phyloP scores from a whole-genome alignment of 2,113 vertebrate species.

The Cyrtonyx montezumae region DNA sequence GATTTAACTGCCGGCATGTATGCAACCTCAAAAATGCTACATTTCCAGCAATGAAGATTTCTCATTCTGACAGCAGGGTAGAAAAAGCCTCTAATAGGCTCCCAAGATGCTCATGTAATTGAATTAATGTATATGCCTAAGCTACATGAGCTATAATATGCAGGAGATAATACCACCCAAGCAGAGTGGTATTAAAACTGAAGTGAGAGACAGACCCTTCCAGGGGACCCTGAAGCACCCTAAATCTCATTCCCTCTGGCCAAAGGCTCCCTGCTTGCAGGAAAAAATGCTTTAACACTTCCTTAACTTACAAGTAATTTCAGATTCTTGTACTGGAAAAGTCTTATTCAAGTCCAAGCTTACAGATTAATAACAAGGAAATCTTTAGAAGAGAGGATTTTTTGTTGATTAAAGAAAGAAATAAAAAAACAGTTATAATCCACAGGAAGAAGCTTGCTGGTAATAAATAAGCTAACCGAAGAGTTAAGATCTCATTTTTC shows the following conservation, averaged over 20 bases:
- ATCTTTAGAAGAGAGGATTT: not conserved
- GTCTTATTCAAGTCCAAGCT: not conserved
- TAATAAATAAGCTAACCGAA: not conserved
- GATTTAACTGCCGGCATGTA: not conserved
- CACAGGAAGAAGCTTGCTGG: not conserved
- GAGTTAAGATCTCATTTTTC: not conserved
- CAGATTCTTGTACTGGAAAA: not conserved
- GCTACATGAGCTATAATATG: not conserved
- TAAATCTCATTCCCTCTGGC: not conserved
- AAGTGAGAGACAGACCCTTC: fast-evolving
- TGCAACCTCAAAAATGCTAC: not conserved
- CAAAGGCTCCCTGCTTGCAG: not conserved
- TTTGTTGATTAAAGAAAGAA: not conserved
- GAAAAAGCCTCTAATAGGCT: not conserved
- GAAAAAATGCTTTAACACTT: not conserved
- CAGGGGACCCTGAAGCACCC: not conserved
- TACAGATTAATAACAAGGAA: not conserved
- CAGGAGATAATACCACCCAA: not conserved
- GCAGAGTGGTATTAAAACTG: fast-evolving
- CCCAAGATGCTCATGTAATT: not conserved
- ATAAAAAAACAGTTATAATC: fast-evolving
- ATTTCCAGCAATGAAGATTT: not conserved
- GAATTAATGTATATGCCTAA: not conserved
- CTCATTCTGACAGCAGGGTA: not conserved
- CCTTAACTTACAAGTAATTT: not conserved